Base-by-base conservation (phyloP, 2,797 vertebrate genomes). In the Tarsius wallacei region DNA sequence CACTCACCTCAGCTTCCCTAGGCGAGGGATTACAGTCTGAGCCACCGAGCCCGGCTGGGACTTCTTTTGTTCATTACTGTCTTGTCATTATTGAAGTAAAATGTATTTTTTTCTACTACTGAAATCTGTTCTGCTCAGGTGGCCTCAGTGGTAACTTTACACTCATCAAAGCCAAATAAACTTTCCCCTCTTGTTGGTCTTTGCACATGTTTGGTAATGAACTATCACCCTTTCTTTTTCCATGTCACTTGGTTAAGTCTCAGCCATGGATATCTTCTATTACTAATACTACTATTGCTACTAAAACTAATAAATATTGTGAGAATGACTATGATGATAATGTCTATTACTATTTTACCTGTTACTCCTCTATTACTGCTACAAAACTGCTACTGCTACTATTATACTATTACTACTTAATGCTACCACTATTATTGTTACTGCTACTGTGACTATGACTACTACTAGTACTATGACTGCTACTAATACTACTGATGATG, bases 61-160 rank as follows among this genome's bases (percentile, higher is more conserved):
- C 76, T 61, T 64, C 26, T 57, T 73, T n/a, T 19, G 16, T 33
- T 88, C 86, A 7, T n/a, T 63, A 28, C 11, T 33, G 15, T 42
- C 78, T 94, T 96, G 87, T 47, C 22, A 76, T 84, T 78, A 51
- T 81, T 15, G 36, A 77, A 76, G 24, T 64, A 14, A 71, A 59
- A 90, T 2, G 4, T n/a, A 7, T n/a, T 55, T 47, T 47, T 71
- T 64, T 28, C 47, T 76, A 26, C 78, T 7, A 7, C 17, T 63
- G 77, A 59, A 61, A 42, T 66, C 24, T 71, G 19, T 66, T 84
- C 47, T 84, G 19, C 73, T 82, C 49, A 42, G 33, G 13, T 84
- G 33, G 13, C 28, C 42, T 51, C 16, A 2, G 1, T 33, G 53
- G 9, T 31, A 81, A 51, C 13, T 59, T 66, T 28, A 14, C 42